These are phyloP conservation scores for Drosophila hawaiiensis DNA, from an alignment of 2,888 invertebrate genomes.

Conservation along the genomic window DNA sequence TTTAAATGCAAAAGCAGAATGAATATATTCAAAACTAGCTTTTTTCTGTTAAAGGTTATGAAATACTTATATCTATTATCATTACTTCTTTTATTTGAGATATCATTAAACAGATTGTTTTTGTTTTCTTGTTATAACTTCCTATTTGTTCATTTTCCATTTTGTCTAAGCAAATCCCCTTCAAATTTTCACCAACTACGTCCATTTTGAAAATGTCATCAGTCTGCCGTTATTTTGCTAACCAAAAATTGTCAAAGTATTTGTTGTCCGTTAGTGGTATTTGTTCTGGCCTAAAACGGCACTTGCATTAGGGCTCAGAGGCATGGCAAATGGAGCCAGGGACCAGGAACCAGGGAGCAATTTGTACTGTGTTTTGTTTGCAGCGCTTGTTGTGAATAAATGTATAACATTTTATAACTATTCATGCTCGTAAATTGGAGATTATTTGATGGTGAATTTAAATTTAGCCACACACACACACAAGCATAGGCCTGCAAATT, in stretches of 20 bases:
- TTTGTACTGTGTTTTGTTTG: constrained; percentile 34
- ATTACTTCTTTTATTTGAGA: background rate
- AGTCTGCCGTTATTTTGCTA: constrained; percentile 26
- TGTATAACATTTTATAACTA: constrained; percentile 76
- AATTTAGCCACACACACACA: constrained; percentile 49
- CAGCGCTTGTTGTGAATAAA: constrained; percentile 64
- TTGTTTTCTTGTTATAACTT: background rate
- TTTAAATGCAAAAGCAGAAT: background rate
- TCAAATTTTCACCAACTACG: constrained; percentile 2
- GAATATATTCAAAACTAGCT: background rate
- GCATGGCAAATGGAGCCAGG: background rate
- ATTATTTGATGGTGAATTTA: constrained; percentile 72
- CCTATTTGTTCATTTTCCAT: background rate
- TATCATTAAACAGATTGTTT: rapidly evolving
- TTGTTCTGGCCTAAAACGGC: constrained; percentile 32
- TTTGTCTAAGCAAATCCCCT: background rate
- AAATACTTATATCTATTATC: background rate
- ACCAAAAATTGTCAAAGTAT: constrained; percentile 43
- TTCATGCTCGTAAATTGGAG: constrained; percentile 74
- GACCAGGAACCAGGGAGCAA: background rate
- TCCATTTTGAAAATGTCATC: constrained; percentile 21
- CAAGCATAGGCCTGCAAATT: constrained; percentile 15
- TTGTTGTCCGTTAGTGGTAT: constrained; percentile 32
- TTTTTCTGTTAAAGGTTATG: background rate
- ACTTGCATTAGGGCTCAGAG: background rate